Conservation (phyloP, 2,797 vertebrate genomes). For the Ceryle rudis region DNA sequence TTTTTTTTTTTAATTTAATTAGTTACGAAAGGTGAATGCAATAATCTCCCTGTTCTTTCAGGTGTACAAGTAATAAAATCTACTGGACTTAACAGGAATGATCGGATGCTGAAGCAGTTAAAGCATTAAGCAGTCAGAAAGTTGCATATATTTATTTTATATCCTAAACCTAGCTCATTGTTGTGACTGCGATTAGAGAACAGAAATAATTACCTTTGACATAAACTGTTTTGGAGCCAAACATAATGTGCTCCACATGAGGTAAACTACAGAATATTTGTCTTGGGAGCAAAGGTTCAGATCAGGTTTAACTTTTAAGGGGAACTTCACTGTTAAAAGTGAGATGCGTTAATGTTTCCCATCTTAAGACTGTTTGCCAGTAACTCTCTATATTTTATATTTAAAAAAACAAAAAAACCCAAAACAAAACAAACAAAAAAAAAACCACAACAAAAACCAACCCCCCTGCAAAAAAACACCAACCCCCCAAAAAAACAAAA, state of each 20-base stretch:
- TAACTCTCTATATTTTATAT: conserved; percentile 19
- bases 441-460: background rate
- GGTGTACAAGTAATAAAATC: background rate
- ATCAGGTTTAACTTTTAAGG: conserved; percentile 41
- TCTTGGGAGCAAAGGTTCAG: conserved; percentile 31
- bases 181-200: conserved; percentile 26
- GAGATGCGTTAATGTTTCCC: conserved; percentile 44
- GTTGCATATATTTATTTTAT: background rate
- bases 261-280: conserved; percentile 31
- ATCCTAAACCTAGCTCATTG: background rate
- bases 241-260: conserved; percentile 34
- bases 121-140: background rate
- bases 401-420: background rate
- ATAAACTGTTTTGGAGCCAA: conserved; percentile 47
- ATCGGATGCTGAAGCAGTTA: background rate
- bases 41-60: background rate
- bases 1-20: background rate
- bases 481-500: background rate
- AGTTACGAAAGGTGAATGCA: background rate
- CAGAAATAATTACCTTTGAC: conserved; percentile 56
- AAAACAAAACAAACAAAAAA: background rate
- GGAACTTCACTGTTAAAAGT: conserved; percentile 6
- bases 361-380: conserved; percentile 20
- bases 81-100: background rate
- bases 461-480: too few species aligned